Percentiles rank a stretch among this genome's conserved stretches.
phyloP scores from a whole-genome alignment of 2,888 invertebrate genomes.

The Drosophila meridionalis region DNA sequence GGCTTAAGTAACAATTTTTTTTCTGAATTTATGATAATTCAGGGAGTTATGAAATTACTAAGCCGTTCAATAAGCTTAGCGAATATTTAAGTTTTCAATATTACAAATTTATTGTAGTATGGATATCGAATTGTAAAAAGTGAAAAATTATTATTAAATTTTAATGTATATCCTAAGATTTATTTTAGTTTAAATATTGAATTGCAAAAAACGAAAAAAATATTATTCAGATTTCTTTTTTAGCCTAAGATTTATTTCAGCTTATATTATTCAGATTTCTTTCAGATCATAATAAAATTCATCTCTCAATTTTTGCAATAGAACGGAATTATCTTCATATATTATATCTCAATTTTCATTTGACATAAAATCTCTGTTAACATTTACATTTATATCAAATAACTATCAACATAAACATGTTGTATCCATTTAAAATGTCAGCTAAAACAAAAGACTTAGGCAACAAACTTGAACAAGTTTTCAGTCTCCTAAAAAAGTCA shows the following conservation, averaged over 20 bases:
- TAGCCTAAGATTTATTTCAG: too few relatives aligned
- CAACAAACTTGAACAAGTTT: slow-evolving; percentile 42
- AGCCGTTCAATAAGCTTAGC: not conserved
- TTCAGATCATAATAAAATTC: too few relatives aligned
- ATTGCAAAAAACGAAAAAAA: too few relatives aligned
- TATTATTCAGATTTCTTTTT: too few relatives aligned
- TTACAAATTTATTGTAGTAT: not conserved
- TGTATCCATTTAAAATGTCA: not conserved
- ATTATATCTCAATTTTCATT: too few relatives aligned
- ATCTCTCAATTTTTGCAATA: too few relatives aligned
- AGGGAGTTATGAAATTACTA: slow-evolving; percentile 5
- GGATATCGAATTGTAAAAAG: not conserved
- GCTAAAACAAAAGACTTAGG: slow-evolving; percentile 60
- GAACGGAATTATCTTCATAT: too few relatives aligned
- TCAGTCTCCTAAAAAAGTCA: not conserved
- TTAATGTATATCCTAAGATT: too few relatives aligned
- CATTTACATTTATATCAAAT: not conserved
- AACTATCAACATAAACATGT: not conserved
- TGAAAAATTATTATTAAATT: too few relatives aligned
- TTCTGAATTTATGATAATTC: not conserved
- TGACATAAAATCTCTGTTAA: too few relatives aligned
- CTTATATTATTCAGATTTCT: too few relatives aligned
- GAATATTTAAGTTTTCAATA: not conserved
- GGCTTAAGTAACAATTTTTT: not conserved
- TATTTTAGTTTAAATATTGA: too few relatives aligned